Conservation (phyloP, 2,888 invertebrate genomes). For the Tetranychus truncatus region DNA sequence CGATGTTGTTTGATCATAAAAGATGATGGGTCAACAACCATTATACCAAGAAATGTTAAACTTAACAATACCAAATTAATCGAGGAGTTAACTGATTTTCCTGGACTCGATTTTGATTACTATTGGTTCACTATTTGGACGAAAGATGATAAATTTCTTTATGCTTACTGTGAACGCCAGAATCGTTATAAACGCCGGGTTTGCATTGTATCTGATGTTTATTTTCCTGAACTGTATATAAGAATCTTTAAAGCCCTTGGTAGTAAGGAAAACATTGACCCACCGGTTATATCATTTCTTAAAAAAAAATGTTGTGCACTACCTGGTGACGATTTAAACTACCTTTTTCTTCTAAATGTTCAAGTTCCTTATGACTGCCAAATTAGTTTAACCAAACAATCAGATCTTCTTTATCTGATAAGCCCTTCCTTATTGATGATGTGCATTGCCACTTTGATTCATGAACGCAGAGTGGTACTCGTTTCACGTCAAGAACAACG, state of each 20-base stretch:
- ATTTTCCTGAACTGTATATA: constrained; percentile 10
- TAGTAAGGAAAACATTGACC: not conserved
- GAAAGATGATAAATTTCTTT: constrained; percentile 5
- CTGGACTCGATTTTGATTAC: not conserved
- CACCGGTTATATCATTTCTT: not conserved
- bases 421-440: not conserved
- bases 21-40: not conserved
- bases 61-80: not conserved
- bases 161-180: constrained; percentile 10
- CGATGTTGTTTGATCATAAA: constrained; percentile 9
- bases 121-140: constrained; percentile 11
- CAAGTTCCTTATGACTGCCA: constrained; percentile 11
- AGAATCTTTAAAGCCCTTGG: constrained; percentile 8
- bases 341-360: not conserved
- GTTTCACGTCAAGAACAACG: not conserved
- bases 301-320: constrained; percentile 10
- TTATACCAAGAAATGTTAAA: constrained; percentile 8
- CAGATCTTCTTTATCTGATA: constrained; percentile 6
- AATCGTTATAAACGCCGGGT: constrained; percentile 2
- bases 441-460: not conserved
- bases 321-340: constrained; percentile 3
- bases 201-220: constrained; percentile 10
- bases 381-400: constrained; percentile 8
- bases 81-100: not conserved
- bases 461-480: constrained; percentile 2